Percentiles rank a stretch among this genome's conserved stretches.
phyloP scores from a whole-genome alignment of 1,140 invertebrate genomes.

The Drosophila ogumai region DNA sequence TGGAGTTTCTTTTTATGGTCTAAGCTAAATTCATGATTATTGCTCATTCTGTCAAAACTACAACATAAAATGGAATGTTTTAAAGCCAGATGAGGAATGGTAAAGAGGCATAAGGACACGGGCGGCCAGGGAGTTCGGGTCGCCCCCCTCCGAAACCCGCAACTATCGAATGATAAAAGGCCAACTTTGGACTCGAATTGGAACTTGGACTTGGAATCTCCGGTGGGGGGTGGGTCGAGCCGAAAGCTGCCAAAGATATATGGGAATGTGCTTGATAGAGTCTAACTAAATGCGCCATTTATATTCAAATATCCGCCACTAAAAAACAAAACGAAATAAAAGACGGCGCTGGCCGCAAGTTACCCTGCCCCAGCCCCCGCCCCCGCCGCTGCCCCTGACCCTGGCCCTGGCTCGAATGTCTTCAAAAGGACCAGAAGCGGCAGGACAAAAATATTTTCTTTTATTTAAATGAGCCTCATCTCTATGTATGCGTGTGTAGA shows the following conservation, averaged over 20 bases:
- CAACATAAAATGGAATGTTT: conserved; percentile 82
- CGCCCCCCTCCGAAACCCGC: conserved; percentile 18
- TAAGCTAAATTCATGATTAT: conserved; percentile 83
- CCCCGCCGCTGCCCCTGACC: neutral
- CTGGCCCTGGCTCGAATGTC: conserved; percentile 19
- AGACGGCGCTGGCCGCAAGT: conserved; percentile 50
- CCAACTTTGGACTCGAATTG: conserved; percentile 31
- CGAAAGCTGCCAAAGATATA: conserved; percentile 78
- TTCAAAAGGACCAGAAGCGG: conserved; percentile 57
- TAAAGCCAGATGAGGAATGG: conserved; percentile 73
- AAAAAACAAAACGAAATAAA: conserved; percentile 79
- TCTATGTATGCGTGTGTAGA: conserved; percentile 48
- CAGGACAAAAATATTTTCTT: conserved; percentile 76
- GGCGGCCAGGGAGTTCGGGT: conserved; percentile 13
- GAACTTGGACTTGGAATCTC: conserved; percentile 38
- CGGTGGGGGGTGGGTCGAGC: conserved; percentile 7
- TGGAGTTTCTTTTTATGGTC: conserved; percentile 66
- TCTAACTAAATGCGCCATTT: conserved; percentile 81
- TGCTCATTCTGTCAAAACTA: conserved; percentile 83
- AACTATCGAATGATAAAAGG: conserved; percentile 67
- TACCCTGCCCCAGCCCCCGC: neutral
- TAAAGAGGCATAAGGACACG: conserved; percentile 37
- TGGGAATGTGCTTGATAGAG: conserved; percentile 81
- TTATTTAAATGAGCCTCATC: conserved; percentile 79
- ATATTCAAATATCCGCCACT: conserved; percentile 83